These are phyloP conservation scores for Anarrhichthys ocellatus DNA, from an alignment of 2,113 vertebrate genomes.

Conservation along the genomic window DNA sequence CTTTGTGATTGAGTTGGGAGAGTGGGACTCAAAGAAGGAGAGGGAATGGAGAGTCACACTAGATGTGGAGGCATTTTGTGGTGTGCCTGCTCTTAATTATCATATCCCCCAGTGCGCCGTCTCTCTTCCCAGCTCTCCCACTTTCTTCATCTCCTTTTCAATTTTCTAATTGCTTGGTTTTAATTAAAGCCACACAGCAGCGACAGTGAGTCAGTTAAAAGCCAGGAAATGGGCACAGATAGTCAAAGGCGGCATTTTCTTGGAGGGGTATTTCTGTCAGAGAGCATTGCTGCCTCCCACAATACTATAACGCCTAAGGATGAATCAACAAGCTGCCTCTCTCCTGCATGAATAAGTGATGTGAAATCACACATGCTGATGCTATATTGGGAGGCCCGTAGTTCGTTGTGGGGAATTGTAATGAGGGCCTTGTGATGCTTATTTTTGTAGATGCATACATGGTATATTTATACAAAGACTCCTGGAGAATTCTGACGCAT, in stretches of 20 bases:
- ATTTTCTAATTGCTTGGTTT: conserved; percentile 84
- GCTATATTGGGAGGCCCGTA: conserved; percentile 35
- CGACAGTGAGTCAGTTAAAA: conserved; percentile 79
- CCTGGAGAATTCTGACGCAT: conserved; percentile 8
- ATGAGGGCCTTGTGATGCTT: conserved; percentile 12
- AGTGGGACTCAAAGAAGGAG: conserved; percentile 67
- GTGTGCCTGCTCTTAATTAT: conserved; percentile 76
- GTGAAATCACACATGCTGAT: conserved; percentile 29
- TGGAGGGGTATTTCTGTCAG: conserved; percentile 22
- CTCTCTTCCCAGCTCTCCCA: conserved; percentile 62
- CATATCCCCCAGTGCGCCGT: conserved; percentile 57
- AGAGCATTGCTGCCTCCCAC: conserved; percentile 6
- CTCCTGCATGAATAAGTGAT: conserved; percentile 66
- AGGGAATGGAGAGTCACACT: conserved; percentile 39
- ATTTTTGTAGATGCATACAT: conserved; percentile 11
- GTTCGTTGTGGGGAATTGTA: conserved; percentile 9
- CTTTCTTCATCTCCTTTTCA: conserved; percentile 73
- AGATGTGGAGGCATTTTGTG: conserved; percentile 70
- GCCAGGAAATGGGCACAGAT: conserved; percentile 60
- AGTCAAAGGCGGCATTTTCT: conserved; percentile 39
- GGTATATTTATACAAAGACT: conserved; percentile 27
- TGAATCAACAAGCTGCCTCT: conserved; percentile 54
- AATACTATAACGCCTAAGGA: neutral
- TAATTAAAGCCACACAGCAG: conserved; percentile 81
- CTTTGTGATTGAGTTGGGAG: conserved; percentile 83